Evolutionary conservation across 2,888 invertebrate genomes (phyloP).

Genomic region (Amaurobius ferox): DNA sequence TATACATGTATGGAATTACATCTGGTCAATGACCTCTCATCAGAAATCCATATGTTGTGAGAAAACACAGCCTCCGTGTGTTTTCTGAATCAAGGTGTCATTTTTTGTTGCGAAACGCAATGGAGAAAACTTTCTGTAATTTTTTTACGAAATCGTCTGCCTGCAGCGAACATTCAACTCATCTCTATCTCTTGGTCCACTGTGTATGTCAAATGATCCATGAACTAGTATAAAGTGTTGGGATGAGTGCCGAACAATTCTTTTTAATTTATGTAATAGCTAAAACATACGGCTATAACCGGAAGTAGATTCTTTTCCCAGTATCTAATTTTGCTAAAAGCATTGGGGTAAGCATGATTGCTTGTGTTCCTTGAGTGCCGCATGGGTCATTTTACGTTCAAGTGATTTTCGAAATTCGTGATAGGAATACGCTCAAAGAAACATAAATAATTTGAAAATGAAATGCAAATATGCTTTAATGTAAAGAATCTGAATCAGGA

Average conservation of each 20-base stretch:
- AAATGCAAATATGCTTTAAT: no score
- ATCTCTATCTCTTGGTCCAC: neutral
- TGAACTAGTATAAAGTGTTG: neutral
- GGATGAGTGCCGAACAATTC: no score
- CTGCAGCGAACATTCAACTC: neutral
- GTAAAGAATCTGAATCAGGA: no score
- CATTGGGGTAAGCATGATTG: neutral
- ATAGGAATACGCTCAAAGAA: neutral
- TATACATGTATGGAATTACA: no score
- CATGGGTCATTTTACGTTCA: neutral
- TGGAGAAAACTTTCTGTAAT: neutral
- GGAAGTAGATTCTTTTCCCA: neutral
- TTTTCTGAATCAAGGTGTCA: neutral
- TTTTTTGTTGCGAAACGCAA: neutral
- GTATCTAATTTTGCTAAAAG: slow-evolving; percentile 1
- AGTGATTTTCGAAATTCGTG: neutral
- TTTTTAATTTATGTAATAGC: neutral
- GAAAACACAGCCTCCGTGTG: neutral
- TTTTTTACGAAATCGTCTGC: neutral
- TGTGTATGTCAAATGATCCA: neutral
- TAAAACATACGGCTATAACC: neutral
- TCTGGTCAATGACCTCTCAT: neutral
- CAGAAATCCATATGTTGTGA: neutral
- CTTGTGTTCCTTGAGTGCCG: neutral
- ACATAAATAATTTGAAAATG: no score